Evolutionary conservation across 2,113 vertebrate species (phyloP).

Genomic region (Protomyctophum bolini): DNA sequence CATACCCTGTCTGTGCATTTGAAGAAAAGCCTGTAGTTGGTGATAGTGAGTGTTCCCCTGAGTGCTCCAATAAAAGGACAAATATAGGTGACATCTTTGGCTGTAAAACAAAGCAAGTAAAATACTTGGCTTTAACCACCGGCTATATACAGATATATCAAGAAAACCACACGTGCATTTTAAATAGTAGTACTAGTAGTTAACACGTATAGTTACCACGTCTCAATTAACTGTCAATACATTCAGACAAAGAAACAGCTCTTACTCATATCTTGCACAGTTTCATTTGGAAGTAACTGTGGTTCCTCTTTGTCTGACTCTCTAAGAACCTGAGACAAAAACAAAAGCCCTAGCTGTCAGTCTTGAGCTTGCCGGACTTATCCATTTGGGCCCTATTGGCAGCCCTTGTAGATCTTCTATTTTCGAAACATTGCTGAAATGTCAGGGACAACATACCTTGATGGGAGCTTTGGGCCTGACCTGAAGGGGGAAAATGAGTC

Average conservation of each 20-base stretch:
- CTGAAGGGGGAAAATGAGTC: conserved; percentile 45
- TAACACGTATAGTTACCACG: too few relatives aligned
- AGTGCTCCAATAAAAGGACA: conserved; percentile 94
- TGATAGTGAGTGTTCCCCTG: conserved; percentile 90
- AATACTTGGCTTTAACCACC: too few relatives aligned
- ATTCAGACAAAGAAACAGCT: conserved; percentile 6
- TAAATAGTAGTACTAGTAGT: too few relatives aligned
- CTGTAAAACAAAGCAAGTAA: conserved; percentile 66
- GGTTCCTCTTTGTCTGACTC: conserved; percentile 90
- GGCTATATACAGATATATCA: not conserved
- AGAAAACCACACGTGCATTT: not conserved
- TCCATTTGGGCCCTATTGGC: too few relatives aligned
- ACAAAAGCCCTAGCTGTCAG: too few relatives aligned
- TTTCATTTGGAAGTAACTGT: conserved; percentile 90
- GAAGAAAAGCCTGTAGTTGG: conserved; percentile 96
- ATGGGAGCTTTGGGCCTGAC: conserved; percentile 58
- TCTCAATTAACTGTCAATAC: not conserved
- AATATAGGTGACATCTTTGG: conserved; percentile 95
- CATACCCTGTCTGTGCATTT: conserved; percentile 93
- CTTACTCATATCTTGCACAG: conserved; percentile 85
- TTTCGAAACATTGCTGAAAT: not conserved
- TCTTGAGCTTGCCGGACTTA: not conserved
- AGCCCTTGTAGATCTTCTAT: not conserved
- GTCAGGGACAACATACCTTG: conserved; percentile 62
- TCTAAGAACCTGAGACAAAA: conserved; percentile 54